phyloP scores from a whole-genome alignment of 2,797 vertebrate species.

The Apodemus agrarius region DNA sequence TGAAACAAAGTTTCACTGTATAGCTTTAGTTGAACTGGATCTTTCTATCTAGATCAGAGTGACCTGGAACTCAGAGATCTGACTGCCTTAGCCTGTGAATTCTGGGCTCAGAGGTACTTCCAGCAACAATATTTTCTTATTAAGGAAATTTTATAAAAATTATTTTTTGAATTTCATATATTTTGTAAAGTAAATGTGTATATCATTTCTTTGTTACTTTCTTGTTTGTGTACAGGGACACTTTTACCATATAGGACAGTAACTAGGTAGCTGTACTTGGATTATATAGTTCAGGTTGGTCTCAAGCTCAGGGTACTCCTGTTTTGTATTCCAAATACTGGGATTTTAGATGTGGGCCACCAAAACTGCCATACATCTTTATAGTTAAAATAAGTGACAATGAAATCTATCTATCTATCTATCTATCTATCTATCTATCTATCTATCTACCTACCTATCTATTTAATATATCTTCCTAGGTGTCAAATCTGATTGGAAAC shows the following conservation, averaged over 20 bases:
- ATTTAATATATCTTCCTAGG: not conserved
- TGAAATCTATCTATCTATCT: not conserved
- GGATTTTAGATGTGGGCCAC: not conserved
- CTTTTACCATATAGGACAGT: not conserved
- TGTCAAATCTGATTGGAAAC: constrained; percentile 52
- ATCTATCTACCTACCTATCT: too few relatives aligned
- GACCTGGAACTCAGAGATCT: not conserved
- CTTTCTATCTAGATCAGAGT: not conserved
- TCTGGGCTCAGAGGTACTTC: not conserved
- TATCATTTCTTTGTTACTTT: not conserved
- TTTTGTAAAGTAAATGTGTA: constrained; percentile 32
- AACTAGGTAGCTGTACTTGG: not conserved
- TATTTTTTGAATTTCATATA: not conserved
- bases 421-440: not conserved
- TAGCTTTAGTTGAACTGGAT: not conserved
- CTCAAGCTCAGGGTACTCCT: not conserved
- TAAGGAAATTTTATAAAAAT: not conserved
- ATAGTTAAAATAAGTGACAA: constrained; percentile 21
- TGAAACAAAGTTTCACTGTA: not conserved
- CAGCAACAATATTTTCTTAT: not conserved
- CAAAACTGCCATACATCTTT: not conserved
- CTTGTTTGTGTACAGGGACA: not conserved
- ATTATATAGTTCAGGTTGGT: not conserved
- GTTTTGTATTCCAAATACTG: not conserved
- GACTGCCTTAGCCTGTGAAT: not conserved